phyloP scores from a whole-genome alignment of 2,113 vertebrate species.

The Leucoraja erinaceus region DNA sequence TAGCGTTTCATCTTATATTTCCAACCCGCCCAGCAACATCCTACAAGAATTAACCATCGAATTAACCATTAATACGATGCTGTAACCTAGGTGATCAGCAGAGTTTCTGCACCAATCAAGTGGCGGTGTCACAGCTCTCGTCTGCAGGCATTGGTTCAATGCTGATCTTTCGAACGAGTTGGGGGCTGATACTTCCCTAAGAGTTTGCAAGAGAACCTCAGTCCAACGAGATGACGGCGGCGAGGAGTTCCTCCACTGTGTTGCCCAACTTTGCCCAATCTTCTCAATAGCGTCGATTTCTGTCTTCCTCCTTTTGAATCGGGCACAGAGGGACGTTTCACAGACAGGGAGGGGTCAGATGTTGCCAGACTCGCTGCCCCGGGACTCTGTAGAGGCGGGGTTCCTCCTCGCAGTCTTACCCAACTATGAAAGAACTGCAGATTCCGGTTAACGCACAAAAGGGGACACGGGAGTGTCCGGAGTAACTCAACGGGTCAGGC shows the following conservation, averaged over 20 bases:
- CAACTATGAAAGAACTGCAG: too few relatives aligned
- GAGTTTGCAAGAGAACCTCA: not conserved
- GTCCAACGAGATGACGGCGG: not conserved
- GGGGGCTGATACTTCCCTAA: not conserved
- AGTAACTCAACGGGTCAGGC: too few relatives aligned
- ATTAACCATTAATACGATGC: constrained; percentile 40
- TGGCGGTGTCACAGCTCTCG: constrained; percentile 7
- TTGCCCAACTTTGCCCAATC: too few relatives aligned
- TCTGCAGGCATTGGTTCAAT: constrained; percentile 45
- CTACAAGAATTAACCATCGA: constrained; percentile 35
- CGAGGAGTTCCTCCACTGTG: too few relatives aligned
- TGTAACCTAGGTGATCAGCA: constrained; percentile 52
- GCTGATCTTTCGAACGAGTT: constrained; percentile 47
- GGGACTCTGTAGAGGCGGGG: too few relatives aligned
- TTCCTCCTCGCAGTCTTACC: too few relatives aligned
- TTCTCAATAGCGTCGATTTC: too few relatives aligned
- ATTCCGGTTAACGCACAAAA: too few relatives aligned
- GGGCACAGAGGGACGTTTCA: not conserved
- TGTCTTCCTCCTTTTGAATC: not conserved
- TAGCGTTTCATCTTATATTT: constrained; percentile 28
- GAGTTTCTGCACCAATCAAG: constrained; percentile 49
- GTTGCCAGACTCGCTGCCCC: not conserved
- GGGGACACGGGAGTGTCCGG: too few relatives aligned
- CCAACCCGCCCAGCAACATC: constrained; percentile 20
- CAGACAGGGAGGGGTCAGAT: not conserved